Evolutionary conservation across 2,113 vertebrate species (phyloP), one percentile per base, ranked within the genome.

Genomic region (Eretmochelys imbricata): DNA sequence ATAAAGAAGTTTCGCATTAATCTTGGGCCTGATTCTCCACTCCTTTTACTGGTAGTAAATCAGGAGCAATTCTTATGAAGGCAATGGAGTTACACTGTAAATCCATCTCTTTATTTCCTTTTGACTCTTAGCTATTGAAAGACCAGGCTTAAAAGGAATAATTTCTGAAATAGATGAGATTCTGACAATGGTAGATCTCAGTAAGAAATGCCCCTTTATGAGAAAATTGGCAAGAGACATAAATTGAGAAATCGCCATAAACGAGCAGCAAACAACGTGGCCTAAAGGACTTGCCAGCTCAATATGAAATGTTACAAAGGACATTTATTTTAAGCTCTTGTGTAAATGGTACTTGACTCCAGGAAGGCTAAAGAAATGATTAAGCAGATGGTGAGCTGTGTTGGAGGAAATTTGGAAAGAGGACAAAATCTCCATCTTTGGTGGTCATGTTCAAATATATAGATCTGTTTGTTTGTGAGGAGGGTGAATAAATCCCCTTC

Each of bases 271-370:
- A 54, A 89, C 81, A 95, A 59, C n/a, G 75, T 27, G 83, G 27
- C 91, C 91, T 59, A 93, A 95, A 93, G 54, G 81, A 93, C 89
- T 92, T 57, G 92, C 80, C 80, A 93, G 89, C 72, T 94, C 90
- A 87, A 89, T 96, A 95, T 62, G 85, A 94, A 94, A 89, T 57
- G 84, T 94, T 95, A 92, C 90, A 95, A 51, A 49, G 88, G 96
- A 94, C 95, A 84, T 85, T 95, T 72, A 84, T 86, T 75, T 94
- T 96, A 89, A 89, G 91, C 78, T 22, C 95, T 76, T 95, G 8
- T 89, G 76, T 72, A 90, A 59, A 89, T 29, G 91, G 54, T 8
- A 59, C 88, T 95, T 91, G 90, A 46, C 89, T 94, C 95, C 91
- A 95, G 87, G 94, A 91, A 93, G 62, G 89, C 76, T 84, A 90